A percentile compares a stretch with the other conserved stretches of the same genome.
These are phyloP conservation scores for Eupithecia inturbata DNA, from an alignment of 2,888 invertebrate species.

Conservation along the genomic window DNA sequence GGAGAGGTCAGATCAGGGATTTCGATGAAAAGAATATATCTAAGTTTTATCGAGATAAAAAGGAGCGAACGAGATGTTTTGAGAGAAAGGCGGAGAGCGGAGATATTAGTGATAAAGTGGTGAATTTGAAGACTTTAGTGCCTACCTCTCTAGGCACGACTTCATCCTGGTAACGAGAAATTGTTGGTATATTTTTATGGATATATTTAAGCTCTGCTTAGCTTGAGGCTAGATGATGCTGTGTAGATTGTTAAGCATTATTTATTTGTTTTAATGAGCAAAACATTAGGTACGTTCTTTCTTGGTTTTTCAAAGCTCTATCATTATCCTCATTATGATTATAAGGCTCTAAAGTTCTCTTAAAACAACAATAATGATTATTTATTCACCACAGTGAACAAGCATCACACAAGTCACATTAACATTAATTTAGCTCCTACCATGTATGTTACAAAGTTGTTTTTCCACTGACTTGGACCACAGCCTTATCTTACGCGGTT, in stretches of 20 bases:
- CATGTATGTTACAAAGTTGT: not conserved
- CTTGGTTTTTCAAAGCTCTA: not conserved
- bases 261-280: not conserved
- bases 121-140: not conserved
- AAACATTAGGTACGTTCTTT: not conserved
- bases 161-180: not conserved
- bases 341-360: not conserved
- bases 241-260: not conserved
- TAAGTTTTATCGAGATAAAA: slow-evolving; percentile 65
- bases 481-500: slow-evolving; percentile 50
- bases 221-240: not conserved
- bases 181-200: not conserved
- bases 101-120: not conserved
- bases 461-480: slow-evolving; percentile 40
- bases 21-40: slow-evolving; percentile 63
- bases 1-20: slow-evolving; percentile 62
- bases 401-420: not conserved
- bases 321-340: too few species aligned
- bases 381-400: not conserved
- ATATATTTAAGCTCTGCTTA: not conserved
- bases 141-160: not conserved
- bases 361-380: not conserved
- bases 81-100: slow-evolving; percentile 36
- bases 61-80: slow-evolving; percentile 31
- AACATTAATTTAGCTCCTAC: not conserved